These are phyloP conservation scores for Mycalesis mineus DNA, from an alignment of 2,888 invertebrate species.

Conservation along the genomic window DNA sequence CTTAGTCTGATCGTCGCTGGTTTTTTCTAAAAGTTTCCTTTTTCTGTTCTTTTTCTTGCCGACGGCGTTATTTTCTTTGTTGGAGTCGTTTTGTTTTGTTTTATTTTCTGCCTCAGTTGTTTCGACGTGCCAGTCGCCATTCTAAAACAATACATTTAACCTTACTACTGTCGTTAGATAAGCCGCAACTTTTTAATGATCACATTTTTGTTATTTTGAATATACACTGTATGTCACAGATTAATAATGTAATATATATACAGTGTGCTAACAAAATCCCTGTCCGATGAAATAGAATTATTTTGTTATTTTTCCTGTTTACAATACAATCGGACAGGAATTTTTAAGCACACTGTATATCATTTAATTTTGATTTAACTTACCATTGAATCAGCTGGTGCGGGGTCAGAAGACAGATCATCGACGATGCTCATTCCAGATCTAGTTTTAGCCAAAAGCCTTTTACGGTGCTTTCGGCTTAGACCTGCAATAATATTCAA, in stretches of 20 bases:
- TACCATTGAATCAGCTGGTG: slow-evolving; percentile 27
- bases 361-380: slow-evolving; percentile 13
- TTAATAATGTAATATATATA: too few species aligned
- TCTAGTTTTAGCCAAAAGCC: slow-evolving; percentile 52
- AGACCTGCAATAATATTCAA: slow-evolving; percentile 48
- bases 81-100: slow-evolving; percentile 37
- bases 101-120: slow-evolving; percentile 37
- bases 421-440: slow-evolving; percentile 56
- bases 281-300: too few species aligned
- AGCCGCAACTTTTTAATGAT: too few species aligned
- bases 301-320: too few species aligned
- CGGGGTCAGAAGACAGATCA: slow-evolving; percentile 34
- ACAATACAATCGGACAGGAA: too few species aligned
- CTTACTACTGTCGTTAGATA: too few species aligned
- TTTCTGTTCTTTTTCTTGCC: slow-evolving; percentile 36
- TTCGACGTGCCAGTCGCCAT: slow-evolving; percentile 52
- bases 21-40: slow-evolving; percentile 30
- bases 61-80: slow-evolving; percentile 46
- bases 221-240: too few species aligned
- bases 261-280: too few species aligned
- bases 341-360: too few species aligned
- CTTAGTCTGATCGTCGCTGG: slow-evolving; percentile 21
- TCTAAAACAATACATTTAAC: slow-evolving; percentile 37
- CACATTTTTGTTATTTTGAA: too few species aligned
- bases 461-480: slow-evolving; percentile 59